These are phyloP conservation scores for Prinia subflava DNA, from an alignment of 2,113 vertebrate genomes.

Conservation along the genomic window DNA sequence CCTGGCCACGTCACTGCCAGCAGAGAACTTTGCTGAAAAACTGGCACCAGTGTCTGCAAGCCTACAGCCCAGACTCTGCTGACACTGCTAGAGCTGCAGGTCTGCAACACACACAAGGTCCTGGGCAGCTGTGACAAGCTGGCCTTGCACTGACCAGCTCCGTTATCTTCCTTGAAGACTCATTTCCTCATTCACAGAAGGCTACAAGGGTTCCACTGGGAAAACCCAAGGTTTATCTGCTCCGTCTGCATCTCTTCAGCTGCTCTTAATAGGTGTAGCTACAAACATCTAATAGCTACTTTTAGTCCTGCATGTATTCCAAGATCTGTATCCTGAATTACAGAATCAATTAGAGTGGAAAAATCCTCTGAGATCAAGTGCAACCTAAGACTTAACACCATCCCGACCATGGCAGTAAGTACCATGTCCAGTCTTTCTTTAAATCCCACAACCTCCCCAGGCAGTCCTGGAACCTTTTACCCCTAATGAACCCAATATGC, in stretches of 20 bases:
- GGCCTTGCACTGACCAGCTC: not conserved
- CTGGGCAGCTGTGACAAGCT: not conserved
- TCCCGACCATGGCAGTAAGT: not conserved
- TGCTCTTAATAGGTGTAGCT: not conserved
- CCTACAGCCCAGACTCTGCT: not conserved
- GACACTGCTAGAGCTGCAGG: not conserved
- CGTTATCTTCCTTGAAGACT: not conserved
- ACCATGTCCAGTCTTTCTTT: not conserved
- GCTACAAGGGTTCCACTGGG: not conserved
- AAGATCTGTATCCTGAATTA: not conserved
- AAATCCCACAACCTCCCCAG: not conserved
- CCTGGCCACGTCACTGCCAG: not conserved
- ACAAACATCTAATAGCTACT: not conserved
- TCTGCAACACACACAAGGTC: not conserved
- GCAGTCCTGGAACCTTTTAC: not conserved
- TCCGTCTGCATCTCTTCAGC: not conserved
- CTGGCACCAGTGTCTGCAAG: not conserved
- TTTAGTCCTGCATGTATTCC: not conserved
- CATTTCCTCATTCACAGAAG: not conserved
- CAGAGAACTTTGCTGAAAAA: not conserved
- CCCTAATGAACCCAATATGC: not conserved
- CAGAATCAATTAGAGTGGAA: not conserved
- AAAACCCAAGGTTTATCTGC: not conserved
- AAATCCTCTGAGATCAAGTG: not conserved
- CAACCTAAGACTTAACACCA: not conserved